Percentiles rank a stretch among this genome's conserved stretches.
phyloP scores from a whole-genome alignment of 2,888 invertebrate genomes.

The Drosophila siamana region DNA sequence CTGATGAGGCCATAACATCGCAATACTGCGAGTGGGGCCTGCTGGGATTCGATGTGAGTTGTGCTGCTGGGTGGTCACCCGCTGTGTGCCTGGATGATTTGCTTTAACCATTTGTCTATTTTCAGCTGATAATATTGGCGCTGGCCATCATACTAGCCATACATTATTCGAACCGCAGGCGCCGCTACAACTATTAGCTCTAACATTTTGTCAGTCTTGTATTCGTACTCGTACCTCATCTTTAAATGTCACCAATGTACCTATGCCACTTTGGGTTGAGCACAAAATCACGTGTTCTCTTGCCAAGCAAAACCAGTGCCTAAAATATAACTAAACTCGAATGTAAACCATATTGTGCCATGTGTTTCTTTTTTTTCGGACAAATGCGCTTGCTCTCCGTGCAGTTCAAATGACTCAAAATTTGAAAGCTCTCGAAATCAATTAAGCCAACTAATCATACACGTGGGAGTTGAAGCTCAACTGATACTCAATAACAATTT shows the following conservation, averaged over 20 bases:
- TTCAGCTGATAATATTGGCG: slow-evolving; percentile 68
- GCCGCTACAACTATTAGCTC: slow-evolving; percentile 77
- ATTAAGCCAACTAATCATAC: slow-evolving; percentile 48
- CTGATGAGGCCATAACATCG: slow-evolving; percentile 69
- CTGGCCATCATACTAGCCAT: slow-evolving; percentile 76
- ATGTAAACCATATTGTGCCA: slow-evolving; percentile 13
- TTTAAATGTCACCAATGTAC: slow-evolving; percentile 67
- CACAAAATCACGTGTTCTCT: slow-evolving; percentile 44
- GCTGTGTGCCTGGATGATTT: neutral
- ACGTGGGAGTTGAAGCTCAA: slow-evolving; percentile 31
- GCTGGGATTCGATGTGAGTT: slow-evolving; percentile 76
- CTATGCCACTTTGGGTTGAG: slow-evolving; percentile 41
- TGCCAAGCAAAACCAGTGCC: slow-evolving; percentile 68
- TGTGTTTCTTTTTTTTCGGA: neutral
- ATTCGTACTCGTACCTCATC: slow-evolving; percentile 39
- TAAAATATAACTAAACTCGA: slow-evolving; percentile 49
- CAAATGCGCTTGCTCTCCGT: slow-evolving; percentile 18
- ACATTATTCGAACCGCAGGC: slow-evolving; percentile 79
- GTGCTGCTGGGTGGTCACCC: rapidly evolving
- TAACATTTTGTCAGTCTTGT: slow-evolving; percentile 19
- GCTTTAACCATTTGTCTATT: slow-evolving; percentile 13
- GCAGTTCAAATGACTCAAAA: slow-evolving; percentile 20
- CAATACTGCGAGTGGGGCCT: slow-evolving; percentile 74
- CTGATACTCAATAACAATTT: slow-evolving; percentile 29
- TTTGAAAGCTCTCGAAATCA: slow-evolving; percentile 63